Conservation (phyloP, 2,797 vertebrate genomes). For the Miichthys miiuy region DNA sequence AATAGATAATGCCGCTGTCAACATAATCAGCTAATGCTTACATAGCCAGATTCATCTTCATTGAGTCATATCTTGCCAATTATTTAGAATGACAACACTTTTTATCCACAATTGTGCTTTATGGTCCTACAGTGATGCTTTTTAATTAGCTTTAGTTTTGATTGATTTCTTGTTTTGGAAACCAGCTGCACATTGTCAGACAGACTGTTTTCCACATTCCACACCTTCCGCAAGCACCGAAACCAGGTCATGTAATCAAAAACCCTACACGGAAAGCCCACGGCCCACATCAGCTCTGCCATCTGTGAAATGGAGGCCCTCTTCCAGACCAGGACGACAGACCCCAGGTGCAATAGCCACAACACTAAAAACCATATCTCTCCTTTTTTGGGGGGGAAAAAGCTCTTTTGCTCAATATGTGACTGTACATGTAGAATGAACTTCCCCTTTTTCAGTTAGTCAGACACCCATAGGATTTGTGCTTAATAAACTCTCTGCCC, state of each 20-base stretch:
- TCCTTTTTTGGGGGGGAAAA: conserved; percentile 34
- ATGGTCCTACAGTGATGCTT: background rate
- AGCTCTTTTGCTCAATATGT: conserved; percentile 21
- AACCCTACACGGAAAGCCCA: conserved; percentile 37
- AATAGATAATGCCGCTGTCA: conserved; percentile 11
- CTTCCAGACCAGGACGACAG: conserved; percentile 56
- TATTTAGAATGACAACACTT: background rate
- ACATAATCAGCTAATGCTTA: background rate
- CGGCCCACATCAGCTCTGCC: conserved; percentile 63
- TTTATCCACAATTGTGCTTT: background rate
- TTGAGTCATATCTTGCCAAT: background rate
- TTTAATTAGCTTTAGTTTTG: conserved; percentile 18
- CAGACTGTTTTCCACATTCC: conserved; percentile 60
- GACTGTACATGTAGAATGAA: conserved; percentile 50
- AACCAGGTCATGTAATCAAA: conserved; percentile 73
- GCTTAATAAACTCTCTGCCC: conserved; percentile 80
- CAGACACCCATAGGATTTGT: conserved; percentile 80
- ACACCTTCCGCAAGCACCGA: conserved; percentile 48
- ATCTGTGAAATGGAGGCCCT: conserved; percentile 71
- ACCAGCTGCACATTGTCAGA: conserved; percentile 38
- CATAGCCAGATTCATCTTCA: background rate
- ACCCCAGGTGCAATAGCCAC: conserved; percentile 65
- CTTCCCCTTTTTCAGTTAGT: conserved; percentile 62
- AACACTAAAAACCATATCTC: conserved; percentile 58
- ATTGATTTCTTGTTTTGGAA: conserved; percentile 19